Evolutionary conservation across 2,888 invertebrate genomes (phyloP), one percentile per base, ranked within the genome.

Genomic region (Dermolepida albohirtum): DNA sequence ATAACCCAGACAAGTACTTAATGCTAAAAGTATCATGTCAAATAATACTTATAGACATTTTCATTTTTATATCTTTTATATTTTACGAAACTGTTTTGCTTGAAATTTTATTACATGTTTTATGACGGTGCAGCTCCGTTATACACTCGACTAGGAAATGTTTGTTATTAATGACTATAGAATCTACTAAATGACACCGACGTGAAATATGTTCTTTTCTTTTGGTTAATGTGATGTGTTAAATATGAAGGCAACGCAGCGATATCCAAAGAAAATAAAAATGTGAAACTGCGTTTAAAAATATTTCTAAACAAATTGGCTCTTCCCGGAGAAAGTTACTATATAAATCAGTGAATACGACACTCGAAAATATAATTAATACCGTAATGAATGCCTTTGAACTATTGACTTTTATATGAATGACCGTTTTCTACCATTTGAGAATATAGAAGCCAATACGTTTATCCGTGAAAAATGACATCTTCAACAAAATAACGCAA

Each of bases 21-120:
- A 22, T 22, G 4, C 22, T 22, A 22, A 22, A n/a, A 29, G 12
- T 51, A 29, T 22, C 22, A 27, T 51, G 12, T n/a, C 17, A 51
- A 51, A 51, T 51, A 49, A n/a, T 49, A 49, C 14, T 49, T 49
- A 51, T 51, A 27, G 51, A n/a, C 51, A 22, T 22, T n/a, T 50
- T 29, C 22, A 22, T 22, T 6, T 51, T 29, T 11, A 51, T 29
- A 51, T 27, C 51, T 51, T 51, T 51, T 51, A 27, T 27, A 51
- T 51, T 51, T 34, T 34, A 34, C 8, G 34, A 34, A 34, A 34
- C 6, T 34, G 34, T 34, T 34, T 34, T 34, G 34, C 34, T 34
- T 34, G 34, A 34, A 34, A 34, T 34, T 34, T 34, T 34, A 34
- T 34, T 34, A 34, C 34, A 34, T 34, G 10, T 34, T 34, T 34